Evolutionary conservation across 37 sponge, comb jelly and placozoan species (phyloP), one percentile per base, ranked within the genome.

Genomic region (Aplysina aerophoba): DNA sequence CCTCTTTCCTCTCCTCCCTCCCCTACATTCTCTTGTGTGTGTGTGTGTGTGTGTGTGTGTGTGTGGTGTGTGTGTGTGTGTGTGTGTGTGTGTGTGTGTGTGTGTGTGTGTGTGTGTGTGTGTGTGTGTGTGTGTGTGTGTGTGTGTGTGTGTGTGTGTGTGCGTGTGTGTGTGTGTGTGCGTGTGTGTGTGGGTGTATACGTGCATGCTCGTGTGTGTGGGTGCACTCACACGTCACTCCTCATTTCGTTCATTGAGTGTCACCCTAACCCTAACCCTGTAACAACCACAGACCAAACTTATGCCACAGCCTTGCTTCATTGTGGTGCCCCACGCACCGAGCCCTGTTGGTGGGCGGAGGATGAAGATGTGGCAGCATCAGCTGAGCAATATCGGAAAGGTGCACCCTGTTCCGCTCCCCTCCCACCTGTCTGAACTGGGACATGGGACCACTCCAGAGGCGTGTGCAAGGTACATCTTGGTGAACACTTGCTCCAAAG

Each of bases 351-450:
- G 91, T 15, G 85, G 91, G 0, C 88, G 91, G 24, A 68, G 94
- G 16, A 89, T 87, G 90, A 50, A 86, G 41, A 28, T 81, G 54
- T 90, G 88, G 88, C 94, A 93, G 63, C 80, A 64, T 1, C 91
- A 93, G 63, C 78, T 93, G 25, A 63, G 88, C 24, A 33, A 88
- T 33, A 33, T 93, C 5, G 94, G 94, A 31, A 90, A 90, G 65
- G 88, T 92, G 68, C 85, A 85, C 60, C 88, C 85, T 24, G 69
- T 95, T 77, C 55, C 84, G 15, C 81, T 90, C 5, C 91, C 92
- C 15, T 84, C 83, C 37, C 57, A 82, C 38, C 73, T 90, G 27
- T 50, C 74, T 6, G 88, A 90, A 31, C 59, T 64, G 22, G 55
- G 74, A 25, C 78, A 81, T n/a, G 38, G 71, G 34, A 53, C 61